Conservation (phyloP, 2,113 vertebrate genomes). For the Empidonax traillii region DNA sequence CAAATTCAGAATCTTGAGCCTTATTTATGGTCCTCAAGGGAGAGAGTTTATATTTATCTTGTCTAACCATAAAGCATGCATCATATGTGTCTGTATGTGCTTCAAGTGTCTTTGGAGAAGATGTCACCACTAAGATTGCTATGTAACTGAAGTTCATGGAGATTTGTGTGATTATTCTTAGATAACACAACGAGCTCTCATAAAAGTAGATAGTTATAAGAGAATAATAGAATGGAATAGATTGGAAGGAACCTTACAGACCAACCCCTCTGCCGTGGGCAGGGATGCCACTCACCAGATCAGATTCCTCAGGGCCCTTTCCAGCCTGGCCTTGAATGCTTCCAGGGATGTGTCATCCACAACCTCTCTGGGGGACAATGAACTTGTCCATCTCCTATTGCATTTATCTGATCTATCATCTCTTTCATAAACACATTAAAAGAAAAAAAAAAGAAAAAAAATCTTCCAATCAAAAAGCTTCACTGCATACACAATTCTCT, state of each 20-base stretch:
- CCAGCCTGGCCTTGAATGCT: background rate
- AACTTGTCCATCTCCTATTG: background rate
- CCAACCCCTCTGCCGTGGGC: background rate
- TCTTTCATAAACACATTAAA: background rate
- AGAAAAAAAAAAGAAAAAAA: background rate
- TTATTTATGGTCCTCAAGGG: background rate
- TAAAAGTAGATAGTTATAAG: background rate
- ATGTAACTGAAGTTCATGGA: background rate
- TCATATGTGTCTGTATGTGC: background rate
- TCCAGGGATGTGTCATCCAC: background rate
- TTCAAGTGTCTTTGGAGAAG: background rate
- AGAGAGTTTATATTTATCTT: background rate
- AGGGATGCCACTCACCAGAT: background rate
- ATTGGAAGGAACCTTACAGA: background rate
- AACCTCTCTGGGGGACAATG: background rate
- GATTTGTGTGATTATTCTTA: background rate
- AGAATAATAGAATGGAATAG: background rate
- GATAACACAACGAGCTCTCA: background rate
- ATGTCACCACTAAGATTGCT: background rate
- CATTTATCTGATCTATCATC: background rate
- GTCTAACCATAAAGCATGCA: background rate
- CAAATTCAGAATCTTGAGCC: background rate
- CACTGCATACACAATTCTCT: background rate
- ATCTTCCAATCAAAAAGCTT: background rate
- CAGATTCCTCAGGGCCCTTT: background rate